Evolutionary conservation across 2,797 vertebrate species (phyloP), one percentile per base, ranked within the genome.

Genomic region (Vireo griseus): DNA sequence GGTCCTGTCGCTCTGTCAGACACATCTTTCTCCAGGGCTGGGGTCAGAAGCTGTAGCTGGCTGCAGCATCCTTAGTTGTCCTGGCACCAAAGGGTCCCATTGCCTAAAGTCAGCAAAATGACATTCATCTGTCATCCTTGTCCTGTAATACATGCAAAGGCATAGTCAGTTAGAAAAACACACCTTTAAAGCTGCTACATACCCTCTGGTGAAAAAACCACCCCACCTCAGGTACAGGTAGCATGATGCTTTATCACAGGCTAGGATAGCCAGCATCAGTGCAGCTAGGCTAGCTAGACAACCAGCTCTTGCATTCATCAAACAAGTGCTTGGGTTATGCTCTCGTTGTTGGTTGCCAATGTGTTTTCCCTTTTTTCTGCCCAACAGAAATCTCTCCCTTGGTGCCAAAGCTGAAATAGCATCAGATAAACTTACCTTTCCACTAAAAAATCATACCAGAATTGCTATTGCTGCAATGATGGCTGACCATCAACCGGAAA

Each of bases 381-480:
- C 35, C 57, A 69, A 87, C 95, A 99, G 99, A 97, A 99, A 99
- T 96, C 74, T 98, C 79, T 98, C 90, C 91, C 97, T 99, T 55
- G 99, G 99, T 88, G 99, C 99, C 93, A 99, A 99, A 97, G 95
- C 98, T 44, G 99, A 99, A 97, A 98, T 91, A 67, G 98, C 98
- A 3, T 98, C 98, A 26, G 99, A 99, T 61, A 99, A 99, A 96
- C 96, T 97, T 39, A 97, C 98, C 48, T 98, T 97, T 29, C 3
- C 9, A 7, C 97, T 99, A 11, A 33, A 94, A 9, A 1, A 31
- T 0, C 3, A 48, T 0, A 99, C 98, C 17, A 98, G 98, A 96
- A 0, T 0, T 6, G 33, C 87, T 3, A 98, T 99, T 55, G 97
- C 97, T 26, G 0, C 6, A 5, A 97, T 99, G 95, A 98, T 99